Evolutionary conservation across 2,888 invertebrate genomes (phyloP), one percentile per base, ranked within the genome.

Genomic region (Dorcus parallelipipedus): DNA sequence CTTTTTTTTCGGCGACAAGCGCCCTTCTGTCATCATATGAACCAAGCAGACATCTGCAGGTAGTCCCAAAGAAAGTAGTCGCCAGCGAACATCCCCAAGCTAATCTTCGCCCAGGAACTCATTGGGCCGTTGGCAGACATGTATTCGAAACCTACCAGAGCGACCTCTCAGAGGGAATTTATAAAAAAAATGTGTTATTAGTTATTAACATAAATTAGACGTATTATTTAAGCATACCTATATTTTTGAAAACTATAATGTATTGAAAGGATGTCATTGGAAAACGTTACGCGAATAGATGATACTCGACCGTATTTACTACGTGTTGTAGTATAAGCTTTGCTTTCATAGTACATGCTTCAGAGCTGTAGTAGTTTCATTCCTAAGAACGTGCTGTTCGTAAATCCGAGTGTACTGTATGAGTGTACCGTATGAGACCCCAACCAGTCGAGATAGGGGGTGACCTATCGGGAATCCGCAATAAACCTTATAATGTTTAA

Each of bases 391-490:
- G 38, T 49, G 40, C 20, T 33, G 10, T 38, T 49, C 8, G 49
- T 55, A 55, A 33, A 41, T 43, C n/a, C 43, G 50, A 2, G 42
- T 50, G 9, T 49, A 55, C 80, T 98, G n/a, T n/a, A n/a, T n/a
- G n/a, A n/a, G n/a, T n/a, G n/a, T n/a, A n/a, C n/a, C n/a, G 99
- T 99, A 79, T 99, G 98, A 0, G 99, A 99, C 3, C 98, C 99
- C 49, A 99, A 80, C 9, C 98, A 86, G 59, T 93, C 92, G 79
- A 95, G 98, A 81, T 99, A 99, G 0, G 98, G 98, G 2, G 95
- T 88, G n/a, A n/a, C n/a, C n/a, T n/a, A n/a, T n/a, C n/a, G n/a
- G n/a, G n/a, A n/a, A n/a, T n/a, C n/a, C n/a, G n/a, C n/a, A n/a
- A n/a, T n/a, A n/a, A n/a, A n/a, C n/a, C n/a, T n/a, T n/a, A n/a